Evolutionary conservation across 2,888 invertebrate genomes (phyloP).

Genomic region (Caenorhabditis macrosperma): DNA sequence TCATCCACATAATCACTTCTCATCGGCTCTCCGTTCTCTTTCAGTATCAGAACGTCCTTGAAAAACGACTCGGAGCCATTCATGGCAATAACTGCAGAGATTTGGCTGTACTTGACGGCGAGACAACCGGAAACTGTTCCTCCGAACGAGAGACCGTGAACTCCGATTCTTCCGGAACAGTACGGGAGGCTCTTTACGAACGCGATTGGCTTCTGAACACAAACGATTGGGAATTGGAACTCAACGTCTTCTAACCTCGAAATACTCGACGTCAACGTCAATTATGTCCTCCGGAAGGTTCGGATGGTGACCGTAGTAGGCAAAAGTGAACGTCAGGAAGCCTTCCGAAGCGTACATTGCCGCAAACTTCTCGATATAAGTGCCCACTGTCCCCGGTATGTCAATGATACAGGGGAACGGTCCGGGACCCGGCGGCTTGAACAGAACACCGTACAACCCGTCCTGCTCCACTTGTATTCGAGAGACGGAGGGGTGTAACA

Average conservation of each 20-base stretch:
- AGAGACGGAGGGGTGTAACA: constrained; percentile 15
- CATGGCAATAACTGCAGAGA: background rate
- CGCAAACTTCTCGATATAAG: background rate
- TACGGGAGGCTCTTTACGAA: constrained; percentile 27
- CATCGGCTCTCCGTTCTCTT: background rate
- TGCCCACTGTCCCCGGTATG: constrained; percentile 15
- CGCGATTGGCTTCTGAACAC: constrained; percentile 35
- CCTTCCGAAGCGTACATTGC: constrained; percentile 40
- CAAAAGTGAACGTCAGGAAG: constrained; percentile 40
- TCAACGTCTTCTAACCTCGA: too few relatives aligned
- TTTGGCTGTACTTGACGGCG: background rate
- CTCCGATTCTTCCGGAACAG: background rate
- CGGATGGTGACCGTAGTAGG: constrained; percentile 18
- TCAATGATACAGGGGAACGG: constrained; percentile 13
- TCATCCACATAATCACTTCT: background rate
- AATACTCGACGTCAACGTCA: constrained; percentile 31
- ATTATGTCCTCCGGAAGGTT: constrained; percentile 10
- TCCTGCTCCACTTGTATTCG: constrained; percentile 12
- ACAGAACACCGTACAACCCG: constrained; percentile 27
- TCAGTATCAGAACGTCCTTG: background rate
- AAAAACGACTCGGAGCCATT: background rate
- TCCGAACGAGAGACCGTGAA: background rate
- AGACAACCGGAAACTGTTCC: background rate
- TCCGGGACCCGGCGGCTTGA: constrained; percentile 37
- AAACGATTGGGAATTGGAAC: too few relatives aligned